Percentiles rank a stretch among this genome's conserved stretches.
Evolutionary conservation across 2,888 invertebrate species (phyloP).

Genomic region (Leucania comma): DNA sequence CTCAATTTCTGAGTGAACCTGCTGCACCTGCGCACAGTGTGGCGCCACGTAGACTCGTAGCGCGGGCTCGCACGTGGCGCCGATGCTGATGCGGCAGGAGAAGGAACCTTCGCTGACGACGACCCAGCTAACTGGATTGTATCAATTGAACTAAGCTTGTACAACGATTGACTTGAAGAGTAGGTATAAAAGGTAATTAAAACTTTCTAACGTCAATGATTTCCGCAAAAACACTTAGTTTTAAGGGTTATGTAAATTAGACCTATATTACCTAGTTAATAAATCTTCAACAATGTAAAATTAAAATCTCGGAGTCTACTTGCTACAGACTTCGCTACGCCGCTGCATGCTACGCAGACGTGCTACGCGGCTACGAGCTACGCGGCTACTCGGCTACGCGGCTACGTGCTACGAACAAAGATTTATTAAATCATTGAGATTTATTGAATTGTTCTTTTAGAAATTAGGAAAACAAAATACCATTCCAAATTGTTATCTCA

Average conservation of each 20-base stretch:
- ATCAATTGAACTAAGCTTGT: constrained; percentile 13
- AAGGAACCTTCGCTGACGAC: constrained; percentile 15
- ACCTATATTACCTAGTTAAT: not conserved
- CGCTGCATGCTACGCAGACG: not conserved
- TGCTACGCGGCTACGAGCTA: constrained; percentile 39
- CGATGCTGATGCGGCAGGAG: constrained; percentile 27
- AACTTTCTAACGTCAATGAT: not conserved
- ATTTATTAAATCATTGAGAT: constrained; percentile 24
- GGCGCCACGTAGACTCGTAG: constrained; percentile 22
- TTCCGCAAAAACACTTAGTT: too few species aligned
- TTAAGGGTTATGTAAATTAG: not conserved
- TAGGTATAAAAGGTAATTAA: not conserved
- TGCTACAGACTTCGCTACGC: constrained; percentile 22
- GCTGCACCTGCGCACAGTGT: not conserved
- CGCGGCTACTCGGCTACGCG: constrained; percentile 38
- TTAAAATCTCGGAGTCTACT: constrained; percentile 26
- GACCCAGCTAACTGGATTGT: constrained; percentile 15
- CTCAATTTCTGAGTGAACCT: not conserved
- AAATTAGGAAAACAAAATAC: not conserved
- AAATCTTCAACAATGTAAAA: constrained; percentile 25
- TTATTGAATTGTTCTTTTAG: constrained; percentile 30
- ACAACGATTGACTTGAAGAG: constrained; percentile 4
- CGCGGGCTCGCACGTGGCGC: constrained; percentile 50
- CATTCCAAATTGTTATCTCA: too few species aligned
- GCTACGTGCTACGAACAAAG: constrained; percentile 48